Base-by-base conservation (phyloP, 1,140 invertebrate genomes). In the Adoxophyes honmai region DNA sequence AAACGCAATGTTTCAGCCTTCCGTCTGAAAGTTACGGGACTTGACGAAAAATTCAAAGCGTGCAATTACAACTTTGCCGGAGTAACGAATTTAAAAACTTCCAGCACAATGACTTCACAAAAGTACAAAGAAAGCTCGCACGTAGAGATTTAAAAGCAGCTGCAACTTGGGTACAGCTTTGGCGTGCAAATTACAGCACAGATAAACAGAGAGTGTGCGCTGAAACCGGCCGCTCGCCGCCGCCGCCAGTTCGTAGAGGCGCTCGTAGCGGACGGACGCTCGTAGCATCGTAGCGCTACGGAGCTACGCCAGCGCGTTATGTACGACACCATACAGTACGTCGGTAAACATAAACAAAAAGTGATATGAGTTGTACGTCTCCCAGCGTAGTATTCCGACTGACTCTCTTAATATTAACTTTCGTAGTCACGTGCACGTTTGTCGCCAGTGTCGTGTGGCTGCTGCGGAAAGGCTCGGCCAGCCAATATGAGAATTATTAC, bases 401-500 rank as follows among this genome's bases (percentile, higher is more conserved):
- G 68, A 79, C 83, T 78, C 72, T 88, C 51, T 64, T 88, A 62
- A 80, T 81, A 77, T 66, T 83, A 66, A 88, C 81, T 64, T 83
- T 86, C 39, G 68, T 82, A 53, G 75, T 88, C 57, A 80, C 85
- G 64, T 83, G 78, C 64, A 75, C 81, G 36, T 88, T 88, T 57
- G 64, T 88, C 38, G 83, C 80, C 42, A 88, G 85, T 82, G 70
- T 88, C 52, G 83, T 86, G 70, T 88, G 85, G 85, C 68, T 88
- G 59, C 58, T 86, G 57, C 75, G 77, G 57, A 79, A 70, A 63
- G 66, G 66, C 62, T 73, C 72, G 1, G 53, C 71, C 53, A 69
- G 75, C 64, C 81, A 83, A 75, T 86, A 88, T 86, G 85, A 88
- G 72, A 88, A 83, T 78, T 88, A 88, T 81, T 86, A 88, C 81